These are phyloP conservation scores for Tragelaphus scriptus DNA, from an alignment of 2,113 vertebrate species.

Conservation along the genomic window DNA sequence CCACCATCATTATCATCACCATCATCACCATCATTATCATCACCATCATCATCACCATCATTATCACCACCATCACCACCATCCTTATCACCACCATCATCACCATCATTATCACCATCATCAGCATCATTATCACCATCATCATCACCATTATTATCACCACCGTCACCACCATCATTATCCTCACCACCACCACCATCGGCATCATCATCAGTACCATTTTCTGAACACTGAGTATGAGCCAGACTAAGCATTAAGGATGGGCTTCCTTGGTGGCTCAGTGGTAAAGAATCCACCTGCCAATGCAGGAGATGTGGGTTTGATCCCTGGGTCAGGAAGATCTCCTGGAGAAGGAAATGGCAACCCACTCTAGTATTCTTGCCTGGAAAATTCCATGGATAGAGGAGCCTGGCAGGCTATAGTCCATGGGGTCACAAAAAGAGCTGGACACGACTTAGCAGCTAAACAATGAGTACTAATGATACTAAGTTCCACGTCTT, in stretches of 20 bases:
- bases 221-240: too few species aligned
- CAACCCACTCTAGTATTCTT: neutral
- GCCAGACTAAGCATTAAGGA: neutral
- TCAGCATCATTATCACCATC: too few species aligned
- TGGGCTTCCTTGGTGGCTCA: neutral
- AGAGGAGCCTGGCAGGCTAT: neutral
- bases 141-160: too few species aligned
- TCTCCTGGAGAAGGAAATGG: neutral
- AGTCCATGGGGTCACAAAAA: neutral
- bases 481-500: neutral
- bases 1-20: too few species aligned
- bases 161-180: too few species aligned
- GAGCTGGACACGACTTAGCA: neutral
- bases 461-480: neutral
- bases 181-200: too few species aligned
- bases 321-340: neutral
- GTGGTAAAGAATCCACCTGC: rapidly evolving
- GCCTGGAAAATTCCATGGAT: neutral
- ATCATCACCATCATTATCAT: too few species aligned
- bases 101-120: too few species aligned
- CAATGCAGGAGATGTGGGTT: neutral
- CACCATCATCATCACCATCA: too few species aligned
- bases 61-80: too few species aligned
- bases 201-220: too few species aligned
- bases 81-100: too few species aligned